Evolutionary conservation across 23 tunicate species (phyloP), one percentile per base, ranked within the genome.

Genomic region (Ascidia mentula): DNA sequence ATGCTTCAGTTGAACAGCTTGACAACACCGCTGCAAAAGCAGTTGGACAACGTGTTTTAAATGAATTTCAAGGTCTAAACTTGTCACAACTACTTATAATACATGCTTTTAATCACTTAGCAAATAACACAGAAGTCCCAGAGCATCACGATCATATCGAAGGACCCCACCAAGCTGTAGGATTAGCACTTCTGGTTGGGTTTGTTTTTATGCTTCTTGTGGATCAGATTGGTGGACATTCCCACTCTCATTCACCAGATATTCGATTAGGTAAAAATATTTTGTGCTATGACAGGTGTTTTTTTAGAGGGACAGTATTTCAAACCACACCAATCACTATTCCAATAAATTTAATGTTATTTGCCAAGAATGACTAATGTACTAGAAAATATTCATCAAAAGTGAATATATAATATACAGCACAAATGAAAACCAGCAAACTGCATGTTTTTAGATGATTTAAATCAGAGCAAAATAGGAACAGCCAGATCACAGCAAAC

Each of bases 151-250:
- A 77, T 33, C 86, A 87, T 36, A 7, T 36, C 22, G 75, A 80
- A 40, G 73, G 79, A 20, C 77, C 78, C 34, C 99, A 96, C 53
- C 81, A 81, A 40, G 86, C 73, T 17, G 83, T 96, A 31, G 99
- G 99, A 31, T 31, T 91, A 34, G 85, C 99, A 1, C 69, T 96
- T 22, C 60, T 96, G n/a, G 32, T 96, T 18, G 99, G 99, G 9
- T 96, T 96, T 91, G 87, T 96, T 32, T 88, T 90, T 34, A 96
- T 96, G 99, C 82, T 96, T 37, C 61, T 96, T 37, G 95, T 96
- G 34, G 99, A 96, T 78, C 96, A 96, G 37, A 53, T 91, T 45
- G 91, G 97, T 34, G 99, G 99, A 6, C 85, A 84, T 45, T 61
- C 81, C 0, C 97, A 91, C 40, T 77, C 90, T 9, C 97, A 91